Base-by-base conservation (phyloP, 35 echinoderm and acorn worm species). In the Lytechinus pictus region DNA sequence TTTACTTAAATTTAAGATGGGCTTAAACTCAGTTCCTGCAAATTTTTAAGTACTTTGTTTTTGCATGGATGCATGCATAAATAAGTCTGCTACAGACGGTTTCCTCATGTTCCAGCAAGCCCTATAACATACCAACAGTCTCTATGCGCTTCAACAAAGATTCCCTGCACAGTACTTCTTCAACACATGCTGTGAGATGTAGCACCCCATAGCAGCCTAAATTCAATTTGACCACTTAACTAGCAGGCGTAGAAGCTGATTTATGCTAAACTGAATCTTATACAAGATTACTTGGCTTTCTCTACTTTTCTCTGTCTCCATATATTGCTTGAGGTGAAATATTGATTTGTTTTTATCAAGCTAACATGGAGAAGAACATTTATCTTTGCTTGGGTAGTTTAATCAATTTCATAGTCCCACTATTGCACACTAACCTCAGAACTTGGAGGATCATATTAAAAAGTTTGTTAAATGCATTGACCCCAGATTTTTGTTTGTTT, bases 201-300 rank as follows among this genome's bases (percentile, higher is more conserved):
- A 24, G 66, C 66, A 79, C 66, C 66, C 21, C 66, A 4, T 7
- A 24, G 66, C 66, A 79, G 21, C 66, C 66, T 24, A 79, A 79
- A 79, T 79, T 79, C 66, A 79, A 79, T 79, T 79, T 79, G 66
- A 79, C 66, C 66, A 79, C 66, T 79, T 79, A 79, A n/a, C 66
- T 79, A 6, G 66, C 66, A 79, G 66, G 66, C 66, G 66, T 24
- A 79, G n/a, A 79, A 79, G 66, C 66, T 79, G 66, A 79, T 79
- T 79, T 79, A 79, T 24, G 19, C 16, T 79, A 79, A 44, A 79
- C 66, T 79, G 66, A 14, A 7, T 79, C 66, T n/a, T n/a, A 79
- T 79, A 79, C 14, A n/a, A 79, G 66, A 79, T 79, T 27, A 79
- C 66, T 24, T 7, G 21, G 12, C 66, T 5, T 79, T 4, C 33